These are phyloP conservation scores for Acanthosepion pharaonis DNA, from an alignment of 2,888 invertebrate species.

Conservation along the genomic window DNA sequence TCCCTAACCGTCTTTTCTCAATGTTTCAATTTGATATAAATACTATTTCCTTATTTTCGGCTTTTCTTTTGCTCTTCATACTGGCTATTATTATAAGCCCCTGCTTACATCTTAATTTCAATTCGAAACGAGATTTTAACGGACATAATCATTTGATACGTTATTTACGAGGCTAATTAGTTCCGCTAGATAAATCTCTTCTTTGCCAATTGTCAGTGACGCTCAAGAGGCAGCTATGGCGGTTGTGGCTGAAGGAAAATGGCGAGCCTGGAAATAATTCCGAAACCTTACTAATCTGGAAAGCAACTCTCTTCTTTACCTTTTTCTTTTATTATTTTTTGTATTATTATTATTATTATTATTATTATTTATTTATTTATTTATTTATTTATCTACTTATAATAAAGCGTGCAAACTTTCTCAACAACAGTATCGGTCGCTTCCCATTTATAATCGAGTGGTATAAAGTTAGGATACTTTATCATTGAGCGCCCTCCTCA, in stretches of 20 bases:
- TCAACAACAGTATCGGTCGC: no score
- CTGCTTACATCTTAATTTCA: conserved; percentile 8
- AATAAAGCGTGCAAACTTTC: no score
- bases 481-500: no score
- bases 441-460: no score
- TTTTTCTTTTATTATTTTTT: neutral
- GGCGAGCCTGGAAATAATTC: neutral
- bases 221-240: neutral
- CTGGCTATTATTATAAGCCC: neutral
- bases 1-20: neutral
- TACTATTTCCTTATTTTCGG: neutral
- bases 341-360: no score
- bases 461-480: no score
- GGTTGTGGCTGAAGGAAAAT: neutral
- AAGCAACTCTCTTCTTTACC: neutral
- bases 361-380: no score
- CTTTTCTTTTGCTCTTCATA: neutral
- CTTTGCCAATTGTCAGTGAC: neutral
- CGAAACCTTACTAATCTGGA: neutral
- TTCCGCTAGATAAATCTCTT: neutral
- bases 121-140: conserved; percentile 2
- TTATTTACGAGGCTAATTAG: neutral
- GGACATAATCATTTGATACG: neutral
- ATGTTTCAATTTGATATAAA: neutral
- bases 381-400: no score